Percentiles rank a stretch among this genome's conserved stretches.
phyloP scores from a whole-genome alignment of 2,797 vertebrate genomes.

The Sarcoramphus papa region DNA sequence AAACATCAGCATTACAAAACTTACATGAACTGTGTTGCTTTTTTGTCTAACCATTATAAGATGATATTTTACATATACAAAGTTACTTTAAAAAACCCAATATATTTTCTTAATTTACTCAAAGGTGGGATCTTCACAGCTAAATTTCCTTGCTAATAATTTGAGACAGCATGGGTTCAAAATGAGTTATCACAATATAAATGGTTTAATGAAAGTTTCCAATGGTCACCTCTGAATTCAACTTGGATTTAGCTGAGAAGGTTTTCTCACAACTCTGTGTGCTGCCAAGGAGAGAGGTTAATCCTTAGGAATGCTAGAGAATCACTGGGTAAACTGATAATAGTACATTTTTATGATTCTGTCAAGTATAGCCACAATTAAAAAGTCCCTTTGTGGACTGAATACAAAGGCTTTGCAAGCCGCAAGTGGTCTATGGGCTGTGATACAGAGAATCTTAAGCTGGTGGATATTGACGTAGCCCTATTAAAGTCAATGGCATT shows the following conservation, averaged over 20 bases:
- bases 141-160: neutral
- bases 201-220: constrained; percentile 10
- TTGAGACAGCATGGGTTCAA: neutral
- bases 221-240: constrained; percentile 21
- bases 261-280: constrained; percentile 34
- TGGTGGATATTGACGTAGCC: constrained; percentile 47
- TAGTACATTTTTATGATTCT: constrained; percentile 60
- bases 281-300: constrained; percentile 38
- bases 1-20: neutral
- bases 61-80: neutral
- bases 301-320: constrained; percentile 52
- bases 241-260: constrained; percentile 23
- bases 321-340: constrained; percentile 51
- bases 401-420: constrained; percentile 35
- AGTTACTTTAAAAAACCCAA: neutral
- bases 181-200: constrained; percentile 1
- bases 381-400: constrained; percentile 37
- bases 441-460: constrained; percentile 36
- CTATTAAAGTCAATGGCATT: constrained; percentile 56
- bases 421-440: neutral
- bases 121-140: neutral
- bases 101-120: neutral
- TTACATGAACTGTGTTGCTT: neutral
- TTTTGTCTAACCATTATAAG: neutral
- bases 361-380: constrained; percentile 53